These are phyloP conservation scores for Gambusia holbrooki DNA, from an alignment of 2,113 vertebrate species.

Conservation along the genomic window DNA sequence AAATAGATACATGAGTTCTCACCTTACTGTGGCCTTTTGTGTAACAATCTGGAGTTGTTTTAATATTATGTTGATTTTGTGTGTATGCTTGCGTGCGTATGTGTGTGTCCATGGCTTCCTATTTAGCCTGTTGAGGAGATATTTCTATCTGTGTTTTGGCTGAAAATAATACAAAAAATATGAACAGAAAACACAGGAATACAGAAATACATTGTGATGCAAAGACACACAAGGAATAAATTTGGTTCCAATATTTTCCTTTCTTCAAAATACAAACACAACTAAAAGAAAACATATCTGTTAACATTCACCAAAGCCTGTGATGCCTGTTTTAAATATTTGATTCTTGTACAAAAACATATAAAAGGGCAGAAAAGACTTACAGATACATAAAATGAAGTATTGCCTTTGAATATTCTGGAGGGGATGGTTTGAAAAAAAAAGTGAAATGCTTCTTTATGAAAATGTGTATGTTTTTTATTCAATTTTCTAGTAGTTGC, in stretches of 20 bases:
- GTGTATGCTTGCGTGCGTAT: neutral
- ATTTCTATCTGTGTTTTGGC: conserved; percentile 70
- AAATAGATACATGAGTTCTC: conserved; percentile 79
- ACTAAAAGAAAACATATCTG: conserved; percentile 80
- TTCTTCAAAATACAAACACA: conserved; percentile 47
- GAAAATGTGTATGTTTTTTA: conserved; percentile 98
- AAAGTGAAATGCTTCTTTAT: conserved; percentile 92
- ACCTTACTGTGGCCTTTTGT: conserved; percentile 93
- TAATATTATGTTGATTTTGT: neutral
- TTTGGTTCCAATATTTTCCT: conserved; percentile 42
- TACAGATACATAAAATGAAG: conserved; percentile 73
- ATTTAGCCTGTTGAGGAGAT: conserved; percentile 71
- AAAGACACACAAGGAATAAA: conserved; percentile 38
- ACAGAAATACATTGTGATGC: conserved; percentile 45
- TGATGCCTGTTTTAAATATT: conserved; percentile 87
- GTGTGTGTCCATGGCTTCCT: conserved; percentile 68
- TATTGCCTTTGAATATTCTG: conserved; percentile 89
- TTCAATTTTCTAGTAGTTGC: conserved; percentile 98
- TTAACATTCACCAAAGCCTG: conserved; percentile 91
- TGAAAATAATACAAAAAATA: conserved; percentile 32
- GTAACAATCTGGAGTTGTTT: conserved; percentile 82
- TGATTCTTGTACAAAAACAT: conserved; percentile 82
- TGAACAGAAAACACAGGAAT: conserved; percentile 37
- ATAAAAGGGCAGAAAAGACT: conserved; percentile 71
- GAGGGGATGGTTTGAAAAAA: conserved; percentile 80